phyloP scores from a whole-genome alignment of 2,888 invertebrate species.

The Platerodrilus igneus region DNA sequence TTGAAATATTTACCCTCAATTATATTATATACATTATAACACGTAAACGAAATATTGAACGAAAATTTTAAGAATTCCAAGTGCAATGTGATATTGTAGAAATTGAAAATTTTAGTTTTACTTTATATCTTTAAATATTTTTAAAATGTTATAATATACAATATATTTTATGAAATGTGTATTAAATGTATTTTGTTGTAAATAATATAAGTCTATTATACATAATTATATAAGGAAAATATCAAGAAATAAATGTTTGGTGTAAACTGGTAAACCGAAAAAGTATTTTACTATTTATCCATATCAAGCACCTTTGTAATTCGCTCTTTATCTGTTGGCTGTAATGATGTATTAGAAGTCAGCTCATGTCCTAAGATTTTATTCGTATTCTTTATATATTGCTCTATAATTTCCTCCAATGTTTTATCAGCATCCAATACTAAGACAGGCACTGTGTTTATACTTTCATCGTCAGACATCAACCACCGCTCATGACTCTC shows the following conservation, averaged over 20 bases:
- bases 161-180: conserved; percentile 44
- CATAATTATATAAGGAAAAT: conserved; percentile 18
- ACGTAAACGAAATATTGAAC: conserved; percentile 26
- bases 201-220: conserved; percentile 24
- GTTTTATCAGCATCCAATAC: conserved; percentile 66
- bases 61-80: conserved; percentile 38
- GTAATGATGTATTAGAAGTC: conserved; percentile 26
- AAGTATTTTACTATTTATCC: too few species aligned
- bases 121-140: conserved; percentile 22
- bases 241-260: conserved; percentile 20
- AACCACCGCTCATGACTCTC: conserved; percentile 71
- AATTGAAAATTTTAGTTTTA: conserved; percentile 29
- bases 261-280: conserved; percentile 7
- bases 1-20: conserved; percentile 12
- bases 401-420: conserved; percentile 59
- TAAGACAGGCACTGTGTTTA: conserved; percentile 50
- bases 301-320: conserved; percentile 33
- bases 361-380: conserved; percentile 46
- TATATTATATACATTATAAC: conserved; percentile 23
- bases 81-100: conserved; percentile 46
- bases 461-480: conserved; percentile 44
- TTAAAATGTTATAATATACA: conserved; percentile 32
- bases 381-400: conserved; percentile 60
- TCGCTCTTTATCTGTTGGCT: conserved; percentile 30
- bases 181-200: conserved; percentile 42